Percentiles rank a stretch among this genome's conserved stretches.
Conservation (phyloP, 2,888 invertebrate genomes). For the Lasioglossum morio region DNA sequence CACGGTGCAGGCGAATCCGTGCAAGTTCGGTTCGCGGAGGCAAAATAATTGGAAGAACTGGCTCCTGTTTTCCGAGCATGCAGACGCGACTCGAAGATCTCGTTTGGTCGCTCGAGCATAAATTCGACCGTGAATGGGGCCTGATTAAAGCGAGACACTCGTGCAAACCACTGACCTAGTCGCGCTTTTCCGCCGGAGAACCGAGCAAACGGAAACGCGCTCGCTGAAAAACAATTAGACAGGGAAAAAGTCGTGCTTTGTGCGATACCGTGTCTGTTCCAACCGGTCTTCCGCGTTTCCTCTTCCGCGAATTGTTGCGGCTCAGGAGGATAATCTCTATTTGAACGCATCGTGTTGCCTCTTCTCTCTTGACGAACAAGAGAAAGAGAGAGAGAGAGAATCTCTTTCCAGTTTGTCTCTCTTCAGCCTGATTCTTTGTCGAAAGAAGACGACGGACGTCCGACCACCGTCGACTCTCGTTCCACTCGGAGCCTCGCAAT, state of each 20-base stretch:
- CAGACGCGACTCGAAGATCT: slow-evolving; percentile 2
- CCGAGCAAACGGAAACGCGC: neutral
- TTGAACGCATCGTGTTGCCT: neutral
- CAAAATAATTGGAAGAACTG: neutral
- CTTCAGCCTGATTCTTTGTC: neutral
- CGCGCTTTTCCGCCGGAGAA: neutral
- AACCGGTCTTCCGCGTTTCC: neutral
- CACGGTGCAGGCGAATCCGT: neutral
- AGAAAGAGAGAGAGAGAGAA: neutral
- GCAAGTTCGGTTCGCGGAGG: neutral
- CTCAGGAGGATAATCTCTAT: neutral
- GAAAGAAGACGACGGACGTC: neutral
- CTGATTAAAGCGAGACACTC: slow-evolving; percentile 29
- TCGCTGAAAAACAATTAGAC: slow-evolving; percentile 18
- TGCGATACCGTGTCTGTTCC: neutral
- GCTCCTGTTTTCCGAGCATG: neutral
- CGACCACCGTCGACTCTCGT: neutral
- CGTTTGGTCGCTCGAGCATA: slow-evolving; percentile 26
- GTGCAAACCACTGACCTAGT: slow-evolving; percentile 5
- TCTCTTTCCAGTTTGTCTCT: neutral
- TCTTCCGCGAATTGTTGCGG: neutral
- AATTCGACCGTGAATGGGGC: slow-evolving; percentile 18
- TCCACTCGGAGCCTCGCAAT: neutral
- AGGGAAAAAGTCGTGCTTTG: neutral
- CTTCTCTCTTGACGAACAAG: neutral